A percentile compares a stretch with the other conserved stretches of the same genome.
These are phyloP conservation scores for Penaeus indicus DNA, from an alignment of 1,140 invertebrate genomes.

Conservation along the genomic window DNA sequence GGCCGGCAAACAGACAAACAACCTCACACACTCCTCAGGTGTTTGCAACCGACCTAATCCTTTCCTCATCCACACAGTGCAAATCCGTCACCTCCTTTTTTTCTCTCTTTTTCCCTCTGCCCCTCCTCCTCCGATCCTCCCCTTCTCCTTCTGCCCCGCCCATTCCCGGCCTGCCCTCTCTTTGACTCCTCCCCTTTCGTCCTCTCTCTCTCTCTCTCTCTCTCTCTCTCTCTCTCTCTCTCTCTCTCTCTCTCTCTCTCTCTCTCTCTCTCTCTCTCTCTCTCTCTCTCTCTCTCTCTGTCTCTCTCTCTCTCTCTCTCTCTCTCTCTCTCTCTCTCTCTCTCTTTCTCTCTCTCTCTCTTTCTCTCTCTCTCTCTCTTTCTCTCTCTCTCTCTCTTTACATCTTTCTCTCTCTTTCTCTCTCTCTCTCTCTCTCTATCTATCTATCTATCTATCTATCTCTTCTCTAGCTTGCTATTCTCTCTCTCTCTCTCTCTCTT, in stretches of 20 bases:
- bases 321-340: not conserved
- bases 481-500: conserved; percentile 7
- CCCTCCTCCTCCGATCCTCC: too few species aligned
- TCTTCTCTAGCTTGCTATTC: not conserved
- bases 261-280: conserved; percentile 3
- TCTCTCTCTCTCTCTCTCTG: conserved; percentile 19
- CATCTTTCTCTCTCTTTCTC: not conserved
- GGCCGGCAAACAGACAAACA: too few species aligned
- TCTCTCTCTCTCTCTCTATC: not conserved
- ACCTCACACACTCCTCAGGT: too few species aligned
- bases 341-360: not conserved
- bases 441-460: conserved; percentile 19
- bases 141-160: not conserved
- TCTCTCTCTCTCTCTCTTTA: not conserved
- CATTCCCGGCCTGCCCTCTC: not conserved
- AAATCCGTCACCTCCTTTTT: too few species aligned
- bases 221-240: too few species aligned
- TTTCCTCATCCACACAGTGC: too few species aligned
- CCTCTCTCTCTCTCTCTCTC: not conserved
- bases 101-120: too few species aligned
- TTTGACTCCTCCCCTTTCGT: not conserved
- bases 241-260: not conserved
- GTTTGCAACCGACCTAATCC: too few species aligned
- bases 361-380: not conserved
- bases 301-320: conserved; percentile 18